phyloP scores from a whole-genome alignment of 1,140 invertebrate genomes.

The Achatina immaculata region DNA sequence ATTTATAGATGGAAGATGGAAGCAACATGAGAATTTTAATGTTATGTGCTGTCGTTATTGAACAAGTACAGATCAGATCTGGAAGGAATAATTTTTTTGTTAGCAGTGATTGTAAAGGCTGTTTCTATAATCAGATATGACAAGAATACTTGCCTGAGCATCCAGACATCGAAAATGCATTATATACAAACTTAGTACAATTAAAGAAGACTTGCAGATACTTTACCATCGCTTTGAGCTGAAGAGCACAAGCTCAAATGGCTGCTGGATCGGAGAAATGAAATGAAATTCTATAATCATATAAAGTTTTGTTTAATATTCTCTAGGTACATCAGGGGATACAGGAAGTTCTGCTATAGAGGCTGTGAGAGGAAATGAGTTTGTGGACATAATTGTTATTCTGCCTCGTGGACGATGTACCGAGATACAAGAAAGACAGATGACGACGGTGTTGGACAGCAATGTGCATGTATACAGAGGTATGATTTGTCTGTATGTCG shows the following conservation, averaged over 20 bases:
- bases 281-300: background rate
- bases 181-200: too few species aligned
- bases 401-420: constrained; percentile 70
- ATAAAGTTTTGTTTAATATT: constrained; percentile 3
- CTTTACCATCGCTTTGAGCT: too few species aligned
- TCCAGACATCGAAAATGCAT: too few species aligned
- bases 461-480: constrained; percentile 72
- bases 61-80: too few species aligned
- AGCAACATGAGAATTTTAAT: too few species aligned
- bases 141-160: too few species aligned
- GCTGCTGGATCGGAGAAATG: too few species aligned
- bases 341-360: constrained; percentile 74
- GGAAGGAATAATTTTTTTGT: background rate
- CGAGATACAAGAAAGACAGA: constrained; percentile 72
- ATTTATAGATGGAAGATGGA: too few species aligned
- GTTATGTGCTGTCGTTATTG: too few species aligned
- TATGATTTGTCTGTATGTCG: constrained; percentile 18
- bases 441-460: constrained; percentile 70
- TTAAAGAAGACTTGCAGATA: too few species aligned
- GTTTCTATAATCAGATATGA: background rate
- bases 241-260: too few species aligned
- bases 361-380: constrained; percentile 66
- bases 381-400: constrained; percentile 72
- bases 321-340: constrained; percentile 73
- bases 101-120: background rate